Conservation (phyloP, 2,888 invertebrate species). For the Frankliniella fusca region DNA sequence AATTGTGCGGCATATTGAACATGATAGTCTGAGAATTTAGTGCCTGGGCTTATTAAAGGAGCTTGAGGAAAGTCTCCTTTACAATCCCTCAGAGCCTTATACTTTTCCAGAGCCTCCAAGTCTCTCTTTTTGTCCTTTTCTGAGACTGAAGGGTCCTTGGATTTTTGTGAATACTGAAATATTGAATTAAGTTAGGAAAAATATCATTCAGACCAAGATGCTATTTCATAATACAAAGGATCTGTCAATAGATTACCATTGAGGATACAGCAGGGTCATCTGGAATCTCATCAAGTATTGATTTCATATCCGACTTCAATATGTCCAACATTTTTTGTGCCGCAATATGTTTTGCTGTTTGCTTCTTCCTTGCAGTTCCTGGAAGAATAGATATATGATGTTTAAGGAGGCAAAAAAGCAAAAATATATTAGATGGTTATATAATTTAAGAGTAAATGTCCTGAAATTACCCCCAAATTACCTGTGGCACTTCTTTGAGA, state of each 20-base stretch:
- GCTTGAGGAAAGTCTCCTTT: background rate
- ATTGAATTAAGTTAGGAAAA: background rate
- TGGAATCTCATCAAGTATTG: background rate
- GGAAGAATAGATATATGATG: background rate
- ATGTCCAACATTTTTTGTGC: background rate
- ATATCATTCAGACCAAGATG: background rate
- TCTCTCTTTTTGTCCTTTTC: background rate
- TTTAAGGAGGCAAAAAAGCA: background rate
- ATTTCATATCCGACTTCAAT: background rate
- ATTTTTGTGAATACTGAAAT: background rate
- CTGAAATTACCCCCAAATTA: background rate
- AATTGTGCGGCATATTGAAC: background rate
- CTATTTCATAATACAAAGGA: background rate
- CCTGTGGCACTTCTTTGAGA: constrained; percentile 1
- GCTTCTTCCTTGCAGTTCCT: background rate
- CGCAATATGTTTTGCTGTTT: background rate
- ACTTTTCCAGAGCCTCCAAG: background rate
- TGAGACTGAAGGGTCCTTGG: background rate
- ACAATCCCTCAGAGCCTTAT: background rate
- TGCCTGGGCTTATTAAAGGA: background rate
- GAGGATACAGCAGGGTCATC: constrained; percentile 9
- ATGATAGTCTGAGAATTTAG: background rate
- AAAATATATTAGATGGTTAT: background rate
- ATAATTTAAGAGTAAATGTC: background rate
- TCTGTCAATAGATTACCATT: background rate